These are phyloP conservation scores for Nomada fucata DNA, from an alignment of 2,888 invertebrate genomes.

Conservation along the genomic window DNA sequence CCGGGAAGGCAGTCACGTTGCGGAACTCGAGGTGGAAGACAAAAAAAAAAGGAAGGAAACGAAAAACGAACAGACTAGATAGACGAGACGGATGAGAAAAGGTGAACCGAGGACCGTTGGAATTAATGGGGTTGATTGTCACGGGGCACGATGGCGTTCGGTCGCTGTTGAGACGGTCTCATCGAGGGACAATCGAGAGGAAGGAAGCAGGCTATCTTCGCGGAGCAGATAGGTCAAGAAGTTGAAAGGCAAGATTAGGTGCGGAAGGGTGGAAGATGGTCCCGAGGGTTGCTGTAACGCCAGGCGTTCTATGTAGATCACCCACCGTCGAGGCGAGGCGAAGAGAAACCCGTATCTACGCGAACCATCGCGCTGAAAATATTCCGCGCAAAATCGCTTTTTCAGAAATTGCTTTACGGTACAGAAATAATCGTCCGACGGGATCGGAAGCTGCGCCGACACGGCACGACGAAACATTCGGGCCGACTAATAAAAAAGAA, in stretches of 20 bases:
- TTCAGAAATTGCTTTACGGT: slow-evolving; percentile 46
- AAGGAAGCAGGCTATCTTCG: slow-evolving; percentile 46
- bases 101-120: slow-evolving; percentile 8
- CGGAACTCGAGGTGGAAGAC: neutral
- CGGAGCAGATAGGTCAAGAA: slow-evolving; percentile 56
- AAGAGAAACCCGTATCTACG: slow-evolving; percentile 48
- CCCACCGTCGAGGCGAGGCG: slow-evolving; percentile 6
- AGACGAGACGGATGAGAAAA: neutral
- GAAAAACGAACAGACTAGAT: no score
- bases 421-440: slow-evolving; percentile 46
- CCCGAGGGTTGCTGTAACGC: slow-evolving; percentile 20
- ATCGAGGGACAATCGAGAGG: slow-evolving; percentile 60
- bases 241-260: slow-evolving; percentile 16
- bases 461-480: neutral
- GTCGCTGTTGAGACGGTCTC: slow-evolving; percentile 39
- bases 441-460: neutral
- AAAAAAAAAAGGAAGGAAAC: neutral
- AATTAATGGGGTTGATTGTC: slow-evolving; percentile 61
- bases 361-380: slow-evolving; percentile 48
- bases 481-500: neutral
- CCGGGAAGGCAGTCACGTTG: slow-evolving; percentile 7
- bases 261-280: neutral
- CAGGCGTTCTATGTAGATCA: slow-evolving; percentile 58
- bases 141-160: slow-evolving; percentile 32
- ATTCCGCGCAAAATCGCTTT: slow-evolving; percentile 35